Conservation (phyloP, 2,797 vertebrate species). For the Nyctibius grandis region DNA sequence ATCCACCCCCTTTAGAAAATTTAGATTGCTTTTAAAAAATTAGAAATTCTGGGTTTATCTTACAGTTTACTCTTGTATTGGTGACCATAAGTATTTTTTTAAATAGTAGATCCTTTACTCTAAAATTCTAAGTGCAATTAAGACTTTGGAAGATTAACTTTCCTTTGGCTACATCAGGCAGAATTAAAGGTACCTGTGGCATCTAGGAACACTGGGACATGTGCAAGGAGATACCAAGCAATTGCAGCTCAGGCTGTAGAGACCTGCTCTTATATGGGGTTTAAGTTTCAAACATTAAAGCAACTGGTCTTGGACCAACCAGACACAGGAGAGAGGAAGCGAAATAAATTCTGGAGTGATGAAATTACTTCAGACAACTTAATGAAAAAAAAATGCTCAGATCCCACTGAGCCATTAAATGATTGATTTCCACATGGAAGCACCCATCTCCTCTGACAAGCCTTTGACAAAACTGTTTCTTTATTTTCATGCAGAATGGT, state of each 20-base stretch:
- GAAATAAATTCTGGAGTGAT: constrained; percentile 9
- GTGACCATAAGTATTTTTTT: not conserved
- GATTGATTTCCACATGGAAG: constrained; percentile 60
- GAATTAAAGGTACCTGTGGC: not conserved
- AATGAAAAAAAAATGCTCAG: constrained; percentile 36
- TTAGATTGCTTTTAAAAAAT: not conserved
- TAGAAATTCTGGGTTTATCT: not conserved
- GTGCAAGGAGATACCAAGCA: not conserved
- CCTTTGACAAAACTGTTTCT: constrained; percentile 25
- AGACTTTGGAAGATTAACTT: not conserved
- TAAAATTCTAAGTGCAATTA: not conserved
- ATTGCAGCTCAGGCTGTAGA: not conserved
- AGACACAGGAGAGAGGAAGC: not conserved
- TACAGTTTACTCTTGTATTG: not conserved
- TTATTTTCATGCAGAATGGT: not conserved
- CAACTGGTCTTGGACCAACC: not conserved
- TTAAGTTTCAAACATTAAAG: not conserved
- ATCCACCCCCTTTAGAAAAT: not conserved
- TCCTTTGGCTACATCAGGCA: not conserved
- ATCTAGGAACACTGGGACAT: not conserved
- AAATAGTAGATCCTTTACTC: not conserved
- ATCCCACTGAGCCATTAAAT: constrained; percentile 43
- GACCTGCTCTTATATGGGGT: not conserved
- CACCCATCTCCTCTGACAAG: constrained; percentile 16
- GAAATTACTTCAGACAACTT: constrained; percentile 57